These are phyloP conservation scores for Lordiphosa andalusiaca DNA, from an alignment of 2,888 invertebrate species.

Conservation along the genomic window DNA sequence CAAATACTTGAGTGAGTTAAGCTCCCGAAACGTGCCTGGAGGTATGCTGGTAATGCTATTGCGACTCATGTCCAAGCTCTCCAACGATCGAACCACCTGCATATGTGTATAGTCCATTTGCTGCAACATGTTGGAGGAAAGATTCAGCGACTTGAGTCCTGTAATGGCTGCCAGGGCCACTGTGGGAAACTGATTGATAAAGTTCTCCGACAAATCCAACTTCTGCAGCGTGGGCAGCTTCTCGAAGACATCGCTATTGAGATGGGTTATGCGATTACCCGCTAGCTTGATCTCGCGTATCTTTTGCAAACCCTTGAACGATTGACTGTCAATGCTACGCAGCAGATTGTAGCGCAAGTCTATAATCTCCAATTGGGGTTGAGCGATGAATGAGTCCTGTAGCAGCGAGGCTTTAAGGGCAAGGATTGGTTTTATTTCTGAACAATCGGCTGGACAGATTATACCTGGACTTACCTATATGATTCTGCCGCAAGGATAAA, in stretches of 20 bases:
- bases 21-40: slow-evolving; percentile 89
- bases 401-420: slow-evolving; percentile 84
- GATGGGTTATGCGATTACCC: slow-evolving; percentile 88
- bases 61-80: slow-evolving; percentile 90
- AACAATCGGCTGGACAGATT: neutral
- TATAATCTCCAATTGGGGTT: slow-evolving; percentile 86
- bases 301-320: slow-evolving; percentile 85
- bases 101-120: slow-evolving; percentile 88
- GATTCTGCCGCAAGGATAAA: slow-evolving; percentile 88
- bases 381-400: slow-evolving; percentile 86
- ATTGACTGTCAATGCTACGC: slow-evolving; percentile 87
- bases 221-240: slow-evolving; percentile 88
- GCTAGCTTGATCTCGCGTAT: slow-evolving; percentile 87
- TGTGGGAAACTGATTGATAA: slow-evolving; percentile 89
- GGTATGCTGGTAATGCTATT: slow-evolving; percentile 91
- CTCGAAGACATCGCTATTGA: slow-evolving; percentile 91
- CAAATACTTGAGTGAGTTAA: slow-evolving; percentile 86
- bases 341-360: slow-evolving; percentile 91
- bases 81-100: slow-evolving; percentile 84
- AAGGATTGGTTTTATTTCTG: neutral
- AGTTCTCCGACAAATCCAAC: slow-evolving; percentile 92
- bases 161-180: slow-evolving; percentile 87
- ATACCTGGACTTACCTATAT: slow-evolving; percentile 84
- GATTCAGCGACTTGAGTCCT: slow-evolving; percentile 87
- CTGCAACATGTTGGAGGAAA: slow-evolving; percentile 93